These are phyloP conservation scores for Pterocles burchelli DNA, from an alignment of 2,113 vertebrate genomes.

Conservation along the genomic window DNA sequence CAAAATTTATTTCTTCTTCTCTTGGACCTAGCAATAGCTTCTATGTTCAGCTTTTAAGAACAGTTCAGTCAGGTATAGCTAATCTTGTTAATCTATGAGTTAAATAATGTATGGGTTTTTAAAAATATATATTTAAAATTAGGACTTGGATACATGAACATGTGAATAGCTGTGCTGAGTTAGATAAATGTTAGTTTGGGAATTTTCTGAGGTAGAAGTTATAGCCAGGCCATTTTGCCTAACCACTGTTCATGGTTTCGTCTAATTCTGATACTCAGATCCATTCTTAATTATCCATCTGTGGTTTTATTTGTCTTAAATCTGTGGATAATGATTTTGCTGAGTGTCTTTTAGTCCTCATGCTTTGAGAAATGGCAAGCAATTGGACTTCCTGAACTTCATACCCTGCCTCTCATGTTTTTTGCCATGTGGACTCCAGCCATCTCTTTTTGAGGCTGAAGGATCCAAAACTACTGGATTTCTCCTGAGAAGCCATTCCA, in stretches of 20 bases:
- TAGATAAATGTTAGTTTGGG: neutral
- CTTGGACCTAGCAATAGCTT: neutral
- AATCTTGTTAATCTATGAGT: neutral
- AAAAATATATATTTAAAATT: neutral
- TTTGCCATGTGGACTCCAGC: neutral
- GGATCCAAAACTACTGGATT: neutral
- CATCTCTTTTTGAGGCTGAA: neutral
- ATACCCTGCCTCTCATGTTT: neutral
- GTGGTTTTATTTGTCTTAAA: neutral
- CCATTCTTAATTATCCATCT: neutral
- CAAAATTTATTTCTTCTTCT: neutral
- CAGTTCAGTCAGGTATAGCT: neutral
- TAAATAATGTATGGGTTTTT: neutral
- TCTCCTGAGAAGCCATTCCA: neutral
- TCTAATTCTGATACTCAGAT: neutral
- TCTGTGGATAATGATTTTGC: neutral
- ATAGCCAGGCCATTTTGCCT: neutral
- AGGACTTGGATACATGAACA: neutral
- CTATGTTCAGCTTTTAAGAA: neutral
- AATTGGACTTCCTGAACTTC: neutral
- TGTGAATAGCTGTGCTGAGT: neutral
- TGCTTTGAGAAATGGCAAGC: neutral
- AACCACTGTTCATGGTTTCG: neutral
- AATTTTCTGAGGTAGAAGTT: neutral
- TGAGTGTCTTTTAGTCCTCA: neutral